phyloP scores from a whole-genome alignment of 1,140 invertebrate species.

The Eueides isabella region DNA sequence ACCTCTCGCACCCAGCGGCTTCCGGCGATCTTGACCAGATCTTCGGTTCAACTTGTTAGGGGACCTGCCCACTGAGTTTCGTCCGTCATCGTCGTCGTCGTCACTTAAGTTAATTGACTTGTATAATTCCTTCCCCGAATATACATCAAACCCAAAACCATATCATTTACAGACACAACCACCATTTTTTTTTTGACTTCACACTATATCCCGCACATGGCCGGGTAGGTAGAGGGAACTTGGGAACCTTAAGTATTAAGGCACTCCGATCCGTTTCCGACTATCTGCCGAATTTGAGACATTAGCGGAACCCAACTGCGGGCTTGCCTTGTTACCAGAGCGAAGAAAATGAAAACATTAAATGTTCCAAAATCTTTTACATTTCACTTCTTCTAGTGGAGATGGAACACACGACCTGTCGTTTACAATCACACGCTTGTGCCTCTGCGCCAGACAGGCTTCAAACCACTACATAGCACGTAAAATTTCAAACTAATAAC shows the following conservation, averaged over 20 bases:
- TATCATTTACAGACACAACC: too few species aligned
- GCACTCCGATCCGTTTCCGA: neutral
- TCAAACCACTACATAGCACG: neutral
- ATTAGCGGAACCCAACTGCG: neutral
- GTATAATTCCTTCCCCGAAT: too few species aligned
- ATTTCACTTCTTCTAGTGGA: neutral
- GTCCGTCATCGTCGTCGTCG: too few species aligned
- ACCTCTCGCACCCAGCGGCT: too few species aligned
- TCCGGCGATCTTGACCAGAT: too few species aligned
- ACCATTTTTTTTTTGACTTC: too few species aligned
- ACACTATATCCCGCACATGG: too few species aligned
- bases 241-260: neutral
- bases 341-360: neutral
- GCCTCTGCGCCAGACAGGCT: neutral
- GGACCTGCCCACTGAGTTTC: too few species aligned
- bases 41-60: too few species aligned
- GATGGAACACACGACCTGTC: neutral
- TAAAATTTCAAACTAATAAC: neutral
- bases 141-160: too few species aligned
- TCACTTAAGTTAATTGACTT: too few species aligned
- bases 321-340: neutral
- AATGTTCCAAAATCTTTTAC: too few species aligned
- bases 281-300: neutral
- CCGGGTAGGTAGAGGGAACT: neutral
- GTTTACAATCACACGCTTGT: neutral